Conservation (phyloP, 2,888 invertebrate species). For the Himalopsyche anomala region DNA sequence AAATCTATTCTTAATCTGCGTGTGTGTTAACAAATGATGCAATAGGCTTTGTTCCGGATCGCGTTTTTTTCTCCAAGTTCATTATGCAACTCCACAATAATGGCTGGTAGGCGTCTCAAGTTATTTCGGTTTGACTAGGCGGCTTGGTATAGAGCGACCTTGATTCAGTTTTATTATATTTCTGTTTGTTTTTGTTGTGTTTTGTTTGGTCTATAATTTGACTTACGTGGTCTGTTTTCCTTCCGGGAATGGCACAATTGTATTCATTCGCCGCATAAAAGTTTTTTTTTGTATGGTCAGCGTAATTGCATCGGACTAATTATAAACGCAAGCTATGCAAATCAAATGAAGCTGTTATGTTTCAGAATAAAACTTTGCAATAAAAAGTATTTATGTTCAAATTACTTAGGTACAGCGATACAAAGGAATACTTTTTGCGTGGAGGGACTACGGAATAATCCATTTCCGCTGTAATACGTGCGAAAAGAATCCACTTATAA, state of each 20-base stretch:
- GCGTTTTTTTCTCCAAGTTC: conserved; percentile 38
- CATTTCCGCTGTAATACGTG: too few species aligned
- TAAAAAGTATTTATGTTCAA: too few species aligned
- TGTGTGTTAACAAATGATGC: conserved; percentile 36
- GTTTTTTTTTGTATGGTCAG: too few species aligned
- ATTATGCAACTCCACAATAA: conserved; percentile 34
- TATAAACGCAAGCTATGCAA: too few species aligned
- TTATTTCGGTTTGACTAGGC: conserved; percentile 19
- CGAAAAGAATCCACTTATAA: too few species aligned
- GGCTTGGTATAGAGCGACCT: conserved; percentile 1
- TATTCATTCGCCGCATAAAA: too few species aligned
- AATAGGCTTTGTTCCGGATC: conserved; percentile 39
- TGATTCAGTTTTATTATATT: conserved; percentile 42
- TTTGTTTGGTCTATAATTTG: conserved; percentile 13
- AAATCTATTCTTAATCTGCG: background rate
- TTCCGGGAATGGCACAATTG: conserved; percentile 12
- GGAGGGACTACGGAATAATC: too few species aligned
- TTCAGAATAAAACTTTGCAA: too few species aligned
- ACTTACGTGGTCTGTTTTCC: conserved; percentile 22
- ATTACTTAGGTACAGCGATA: too few species aligned
- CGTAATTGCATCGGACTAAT: too few species aligned
- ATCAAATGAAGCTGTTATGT: too few species aligned
- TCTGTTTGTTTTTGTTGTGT: conserved; percentile 7
- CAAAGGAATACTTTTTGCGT: too few species aligned
- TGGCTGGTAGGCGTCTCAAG: conserved; percentile 20